Evolutionary conservation across 2,888 invertebrate genomes (phyloP), one percentile per base, ranked within the genome.

Genomic region (Phaedon cochleariae): DNA sequence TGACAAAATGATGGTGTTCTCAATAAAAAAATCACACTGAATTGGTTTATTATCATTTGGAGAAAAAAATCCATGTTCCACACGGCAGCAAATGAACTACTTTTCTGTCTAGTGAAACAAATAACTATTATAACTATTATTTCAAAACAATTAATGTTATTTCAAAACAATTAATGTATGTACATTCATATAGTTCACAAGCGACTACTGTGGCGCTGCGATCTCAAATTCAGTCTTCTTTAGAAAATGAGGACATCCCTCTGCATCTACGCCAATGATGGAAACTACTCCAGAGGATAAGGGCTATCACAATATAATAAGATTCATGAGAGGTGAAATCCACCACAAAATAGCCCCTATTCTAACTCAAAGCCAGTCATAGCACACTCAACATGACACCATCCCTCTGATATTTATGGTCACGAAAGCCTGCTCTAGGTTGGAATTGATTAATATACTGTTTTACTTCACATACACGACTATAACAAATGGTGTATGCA

Each of bases 401-500:
- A 15, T 41, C 41, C 41, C n/a, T 41, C 6, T 15, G 15, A 4
- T 3, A 4, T n/a, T 41, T 41, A n/a, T 41, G 15, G 4, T 41
- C 41, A 41, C 15, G 15, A 41, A 10, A 15, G n/a, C 9, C 1
- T 41, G n/a, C n/a, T 15, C 20, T 12, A 31, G 29, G 34, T 29
- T 61, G 48, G 48, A 54, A 62, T 62, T 62, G 62, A 62, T 62
- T 62, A 52, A 62, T 62, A 62, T 34, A 6, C 31, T 15, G 26
- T 54, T 62, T 62, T 51, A 34, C 49, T 45, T 46, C 55, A 45
- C 52, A 21, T 31, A 51, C 52, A 51, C 52, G 34, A 37, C 51
- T 22, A 51, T 46, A 59, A 51, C 48, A 59, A 59, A 68, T 66
- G 69, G 63, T 66, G 58, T 62, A 48, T 59, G 62, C 59, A 55